A percentile compares a stretch with the other conserved stretches of the same genome.
phyloP scores from a whole-genome alignment of 2,113 vertebrate species.

The Phrynosoma platyrhinos region DNA sequence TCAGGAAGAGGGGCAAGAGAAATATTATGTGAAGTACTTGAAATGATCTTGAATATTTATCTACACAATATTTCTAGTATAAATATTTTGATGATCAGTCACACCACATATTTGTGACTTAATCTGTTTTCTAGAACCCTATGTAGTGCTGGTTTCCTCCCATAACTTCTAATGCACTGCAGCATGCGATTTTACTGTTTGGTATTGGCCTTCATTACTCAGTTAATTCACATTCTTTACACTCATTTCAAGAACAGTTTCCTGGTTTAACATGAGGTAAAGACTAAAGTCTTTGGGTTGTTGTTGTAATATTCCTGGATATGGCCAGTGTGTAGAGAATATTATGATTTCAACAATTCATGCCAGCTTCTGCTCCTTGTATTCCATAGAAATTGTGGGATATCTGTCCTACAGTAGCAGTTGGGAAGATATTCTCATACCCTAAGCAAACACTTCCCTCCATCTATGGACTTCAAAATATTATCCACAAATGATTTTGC shows the following conservation, averaged over 20 bases:
- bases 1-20: background rate
- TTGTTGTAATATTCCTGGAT: conserved; percentile 18
- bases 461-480: background rate
- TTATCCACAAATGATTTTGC: background rate
- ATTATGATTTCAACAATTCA: conserved; percentile 2
- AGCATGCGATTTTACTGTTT: conserved; percentile 66
- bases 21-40: background rate
- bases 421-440: background rate
- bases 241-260: conserved; percentile 45
- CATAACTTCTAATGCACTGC: conserved; percentile 14
- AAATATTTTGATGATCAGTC: conserved; percentile 39
- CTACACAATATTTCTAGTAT: conserved; percentile 10
- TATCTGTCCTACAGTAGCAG: background rate
- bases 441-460: background rate
- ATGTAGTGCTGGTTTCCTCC: background rate
- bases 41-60: background rate
- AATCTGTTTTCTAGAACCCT: conserved; percentile 55
- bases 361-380: background rate
- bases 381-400: background rate
- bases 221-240: conserved; percentile 45
- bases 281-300: conserved; percentile 11
- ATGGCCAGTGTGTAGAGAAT: background rate
- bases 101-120: conserved; percentile 57
- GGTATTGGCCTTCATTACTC: conserved; percentile 57
- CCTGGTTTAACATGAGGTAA: conserved; percentile 41